Conservation (phyloP, 92 coral and sea anemone species). For the Zoanthus gigantus region DNA sequence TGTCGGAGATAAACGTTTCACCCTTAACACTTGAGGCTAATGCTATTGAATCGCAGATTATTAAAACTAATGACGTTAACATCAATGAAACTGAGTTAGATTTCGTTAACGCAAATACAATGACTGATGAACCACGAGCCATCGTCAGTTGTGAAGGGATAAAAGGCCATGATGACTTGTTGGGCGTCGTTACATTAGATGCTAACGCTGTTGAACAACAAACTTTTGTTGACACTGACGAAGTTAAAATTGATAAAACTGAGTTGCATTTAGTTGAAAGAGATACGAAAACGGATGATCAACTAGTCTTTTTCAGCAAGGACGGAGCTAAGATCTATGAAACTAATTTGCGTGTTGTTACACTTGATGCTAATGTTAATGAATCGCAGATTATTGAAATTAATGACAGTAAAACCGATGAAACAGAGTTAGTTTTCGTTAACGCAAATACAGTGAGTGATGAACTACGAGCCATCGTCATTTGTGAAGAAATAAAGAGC, state of each 20-base stretch:
- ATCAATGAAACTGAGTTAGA: neutral
- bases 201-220: neutral
- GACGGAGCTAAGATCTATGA: neutral
- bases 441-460: neutral
- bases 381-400: neutral
- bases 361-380: neutral
- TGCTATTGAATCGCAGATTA: neutral
- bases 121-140: neutral
- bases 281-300: neutral
- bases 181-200: neutral
- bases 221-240: neutral
- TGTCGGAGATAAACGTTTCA: neutral
- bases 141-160: neutral
- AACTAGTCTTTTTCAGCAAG: too few relatives aligned
- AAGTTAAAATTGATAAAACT: neutral
- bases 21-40: neutral
- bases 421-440: neutral
- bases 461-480: neutral
- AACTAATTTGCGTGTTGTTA: neutral
- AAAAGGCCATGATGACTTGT: neutral
- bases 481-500: neutral
- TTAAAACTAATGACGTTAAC: neutral
- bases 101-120: neutral
- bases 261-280: neutral
- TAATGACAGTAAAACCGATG: neutral